phyloP scores from a whole-genome alignment of 2,113 vertebrate genomes.

The Gallinago jamesoni region DNA sequence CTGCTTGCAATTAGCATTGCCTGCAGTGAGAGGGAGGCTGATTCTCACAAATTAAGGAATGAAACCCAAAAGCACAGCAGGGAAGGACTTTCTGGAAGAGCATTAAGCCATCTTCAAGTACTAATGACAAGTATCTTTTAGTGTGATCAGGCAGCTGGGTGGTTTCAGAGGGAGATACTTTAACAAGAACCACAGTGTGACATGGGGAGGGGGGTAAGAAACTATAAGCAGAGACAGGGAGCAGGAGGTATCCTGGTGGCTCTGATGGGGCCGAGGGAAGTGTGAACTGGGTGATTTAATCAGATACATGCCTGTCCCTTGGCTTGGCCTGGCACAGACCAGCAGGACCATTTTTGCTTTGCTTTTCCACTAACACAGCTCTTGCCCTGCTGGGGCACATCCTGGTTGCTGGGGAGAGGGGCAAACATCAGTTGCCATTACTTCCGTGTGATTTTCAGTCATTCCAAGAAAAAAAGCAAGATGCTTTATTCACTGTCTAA shows the following conservation, averaged over 20 bases:
- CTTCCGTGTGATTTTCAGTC: background rate
- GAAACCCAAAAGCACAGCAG: background rate
- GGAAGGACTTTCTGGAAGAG: background rate
- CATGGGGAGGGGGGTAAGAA: background rate
- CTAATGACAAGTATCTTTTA: background rate
- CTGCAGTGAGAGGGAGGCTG: background rate
- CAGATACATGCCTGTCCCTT: rapidly evolving
- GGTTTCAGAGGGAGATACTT: background rate
- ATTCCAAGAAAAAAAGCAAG: background rate
- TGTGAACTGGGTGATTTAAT: rapidly evolving
- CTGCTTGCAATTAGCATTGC: background rate
- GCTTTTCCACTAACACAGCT: background rate
- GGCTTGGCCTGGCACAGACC: background rate
- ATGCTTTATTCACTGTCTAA: background rate
- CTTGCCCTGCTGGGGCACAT: background rate
- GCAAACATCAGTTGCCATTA: background rate
- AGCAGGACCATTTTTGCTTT: background rate
- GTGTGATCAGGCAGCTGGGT: background rate
- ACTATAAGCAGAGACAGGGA: background rate
- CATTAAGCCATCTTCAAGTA: background rate
- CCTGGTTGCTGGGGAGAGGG: background rate
- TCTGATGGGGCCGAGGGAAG: background rate
- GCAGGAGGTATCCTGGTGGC: background rate
- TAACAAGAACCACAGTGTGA: background rate
- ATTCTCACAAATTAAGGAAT: background rate